Conservation (phyloP, 1,140 invertebrate species). For the Rhagoletis zephyria region DNA sequence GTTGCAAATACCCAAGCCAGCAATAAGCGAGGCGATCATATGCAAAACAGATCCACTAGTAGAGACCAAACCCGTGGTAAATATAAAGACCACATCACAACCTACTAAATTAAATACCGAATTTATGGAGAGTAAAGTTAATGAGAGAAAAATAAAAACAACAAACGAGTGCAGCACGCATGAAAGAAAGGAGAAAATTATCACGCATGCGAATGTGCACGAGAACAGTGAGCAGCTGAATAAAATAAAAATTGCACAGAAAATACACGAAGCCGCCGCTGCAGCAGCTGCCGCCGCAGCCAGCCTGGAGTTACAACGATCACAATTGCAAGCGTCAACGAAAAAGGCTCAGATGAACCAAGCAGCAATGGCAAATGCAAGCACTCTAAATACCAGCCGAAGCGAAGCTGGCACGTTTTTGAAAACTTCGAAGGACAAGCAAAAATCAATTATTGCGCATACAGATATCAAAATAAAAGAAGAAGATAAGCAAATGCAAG, state of each 20-base stretch:
- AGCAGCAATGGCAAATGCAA: conserved; percentile 2
- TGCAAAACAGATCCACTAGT: not conserved
- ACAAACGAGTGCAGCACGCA: not conserved
- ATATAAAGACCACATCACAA: not conserved
- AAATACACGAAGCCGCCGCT: conserved; percentile 10
- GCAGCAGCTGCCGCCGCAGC: conserved; percentile 18
- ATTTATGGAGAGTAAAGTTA: not conserved
- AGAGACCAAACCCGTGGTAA: not conserved
- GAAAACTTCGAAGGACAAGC: conserved; percentile 24
- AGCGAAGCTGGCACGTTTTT: not conserved
- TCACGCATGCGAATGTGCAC: not conserved
- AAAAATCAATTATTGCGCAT: not conserved
- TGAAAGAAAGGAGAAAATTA: conserved; percentile 3
- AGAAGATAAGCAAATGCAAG: conserved; percentile 62
- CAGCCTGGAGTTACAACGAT: not conserved
- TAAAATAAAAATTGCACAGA: conserved; percentile 23
- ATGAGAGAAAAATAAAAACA: conserved; percentile 6
- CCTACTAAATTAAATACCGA: not conserved
- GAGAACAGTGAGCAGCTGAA: not conserved
- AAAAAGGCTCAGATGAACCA: conserved; percentile 18
- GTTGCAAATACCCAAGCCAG: conserved; percentile 15
- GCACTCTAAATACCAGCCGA: not conserved
- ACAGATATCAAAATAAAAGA: conserved; percentile 65
- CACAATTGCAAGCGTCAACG: conserved; percentile 9
- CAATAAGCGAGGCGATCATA: not conserved